Conservation (phyloP, 2,888 invertebrate genomes). For the Auanema sp. region DNA sequence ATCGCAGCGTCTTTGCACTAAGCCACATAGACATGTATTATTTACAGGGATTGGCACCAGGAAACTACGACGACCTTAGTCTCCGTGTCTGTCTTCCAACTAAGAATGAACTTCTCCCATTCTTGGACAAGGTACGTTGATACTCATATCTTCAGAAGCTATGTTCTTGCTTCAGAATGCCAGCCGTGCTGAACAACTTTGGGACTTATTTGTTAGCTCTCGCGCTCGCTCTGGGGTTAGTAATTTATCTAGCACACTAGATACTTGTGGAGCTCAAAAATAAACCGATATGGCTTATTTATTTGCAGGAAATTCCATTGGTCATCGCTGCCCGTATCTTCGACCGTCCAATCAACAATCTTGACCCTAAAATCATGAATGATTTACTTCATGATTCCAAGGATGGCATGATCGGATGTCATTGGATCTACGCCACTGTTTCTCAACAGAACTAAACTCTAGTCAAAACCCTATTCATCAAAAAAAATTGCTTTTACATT, state of each 20-base stretch:
- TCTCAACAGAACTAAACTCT: constrained; percentile 35
- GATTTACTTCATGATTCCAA: constrained; percentile 59
- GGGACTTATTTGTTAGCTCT: constrained; percentile 62
- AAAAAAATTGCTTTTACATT: constrained; percentile 16
- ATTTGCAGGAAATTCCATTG: constrained; percentile 59
- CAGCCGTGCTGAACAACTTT: constrained; percentile 60
- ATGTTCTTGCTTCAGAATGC: constrained; percentile 42
- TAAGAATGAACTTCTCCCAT: constrained; percentile 61
- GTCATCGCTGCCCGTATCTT: constrained; percentile 62
- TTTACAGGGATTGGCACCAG: constrained; percentile 50
- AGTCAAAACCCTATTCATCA: not conserved
- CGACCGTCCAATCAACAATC: constrained; percentile 61
- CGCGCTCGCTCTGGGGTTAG: constrained; percentile 54
- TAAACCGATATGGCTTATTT: not conserved
- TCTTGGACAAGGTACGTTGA: constrained; percentile 54
- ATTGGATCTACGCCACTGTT: constrained; percentile 62
- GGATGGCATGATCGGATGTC: constrained; percentile 62
- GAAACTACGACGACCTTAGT: constrained; percentile 59
- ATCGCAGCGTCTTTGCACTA: no score
- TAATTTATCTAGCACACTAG: not conserved
- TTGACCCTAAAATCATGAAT: constrained; percentile 54
- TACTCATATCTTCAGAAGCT: not conserved
- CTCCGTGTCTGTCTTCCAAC: constrained; percentile 62
- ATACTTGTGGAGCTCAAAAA: not conserved
- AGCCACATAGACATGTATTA: not conserved